Conservation (phyloP, 2,797 vertebrate genomes). For the Gadopsis bispinosus region DNA sequence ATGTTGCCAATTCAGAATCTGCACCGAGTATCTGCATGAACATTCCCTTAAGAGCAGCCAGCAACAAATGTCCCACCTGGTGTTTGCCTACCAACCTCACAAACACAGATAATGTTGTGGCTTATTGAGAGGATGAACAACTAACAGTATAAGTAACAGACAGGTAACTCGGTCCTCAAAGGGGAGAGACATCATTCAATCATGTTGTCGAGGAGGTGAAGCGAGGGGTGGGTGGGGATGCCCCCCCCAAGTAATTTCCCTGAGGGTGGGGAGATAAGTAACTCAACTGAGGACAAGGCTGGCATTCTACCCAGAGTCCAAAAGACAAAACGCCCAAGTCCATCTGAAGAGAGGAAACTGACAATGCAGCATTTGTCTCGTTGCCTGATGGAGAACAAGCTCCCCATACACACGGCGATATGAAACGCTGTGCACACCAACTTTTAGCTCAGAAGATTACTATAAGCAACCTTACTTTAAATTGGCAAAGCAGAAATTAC, state of each 20-base stretch:
- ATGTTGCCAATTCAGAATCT: constrained; percentile 55
- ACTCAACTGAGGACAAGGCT: constrained; percentile 75
- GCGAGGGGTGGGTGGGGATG: constrained; percentile 21
- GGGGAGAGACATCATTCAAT: constrained; percentile 42
- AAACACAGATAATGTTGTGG: constrained; percentile 33
- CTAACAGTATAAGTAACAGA: constrained; percentile 27
- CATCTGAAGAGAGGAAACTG: constrained; percentile 75
- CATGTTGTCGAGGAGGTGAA: constrained; percentile 33
- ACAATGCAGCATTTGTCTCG: constrained; percentile 80
- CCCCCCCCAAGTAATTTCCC: constrained; percentile 56
- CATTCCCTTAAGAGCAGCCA: constrained; percentile 41
- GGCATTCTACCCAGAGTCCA: constrained; percentile 73
- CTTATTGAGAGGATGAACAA: constrained; percentile 33
- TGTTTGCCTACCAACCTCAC: constrained; percentile 32
- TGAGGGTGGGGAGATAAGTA: constrained; percentile 70
- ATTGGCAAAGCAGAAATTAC: constrained; percentile 48
- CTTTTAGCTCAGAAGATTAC: constrained; percentile 57
- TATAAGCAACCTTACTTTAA: constrained; percentile 60
- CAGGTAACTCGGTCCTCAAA: constrained; percentile 14
- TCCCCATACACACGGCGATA: constrained; percentile 68
- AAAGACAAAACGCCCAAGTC: constrained; percentile 74
- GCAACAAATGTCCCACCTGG: constrained; percentile 50
- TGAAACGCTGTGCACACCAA: constrained; percentile 55
- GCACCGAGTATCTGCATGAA: constrained; percentile 24
- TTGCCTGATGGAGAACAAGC: constrained; percentile 76